phyloP scores from a whole-genome alignment of 2,888 invertebrate genomes.

The Drosophila atripex region DNA sequence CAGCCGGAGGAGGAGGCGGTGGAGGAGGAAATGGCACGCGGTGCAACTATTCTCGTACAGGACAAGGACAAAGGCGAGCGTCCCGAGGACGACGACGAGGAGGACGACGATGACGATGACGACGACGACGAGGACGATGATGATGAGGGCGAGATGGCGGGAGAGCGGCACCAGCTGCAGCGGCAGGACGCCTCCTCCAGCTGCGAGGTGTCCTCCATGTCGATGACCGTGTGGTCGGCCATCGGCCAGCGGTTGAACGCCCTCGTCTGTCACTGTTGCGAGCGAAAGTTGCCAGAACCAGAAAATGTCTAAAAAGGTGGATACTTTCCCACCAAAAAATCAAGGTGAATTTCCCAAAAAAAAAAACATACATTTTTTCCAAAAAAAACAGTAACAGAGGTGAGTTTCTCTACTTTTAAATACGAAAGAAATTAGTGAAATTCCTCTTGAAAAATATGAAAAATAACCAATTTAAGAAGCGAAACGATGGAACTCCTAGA shows the following conservation, averaged over 20 bases:
- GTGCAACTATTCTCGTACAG: background rate
- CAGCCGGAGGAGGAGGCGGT: background rate
- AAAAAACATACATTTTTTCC: background rate
- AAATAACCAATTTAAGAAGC: too few species aligned
- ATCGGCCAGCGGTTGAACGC: conserved; percentile 83
- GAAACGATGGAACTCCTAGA: too few species aligned
- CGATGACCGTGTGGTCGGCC: conserved; percentile 83
- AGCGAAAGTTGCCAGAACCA: conserved; percentile 83
- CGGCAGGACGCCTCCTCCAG: conserved; percentile 77
- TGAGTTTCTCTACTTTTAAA: background rate
- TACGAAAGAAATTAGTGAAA: background rate
- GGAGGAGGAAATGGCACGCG: conserved; percentile 13
- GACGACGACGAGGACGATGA: conserved; percentile 5
- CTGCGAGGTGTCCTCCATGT: conserved; percentile 83
- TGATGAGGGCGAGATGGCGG: conserved; percentile 49
- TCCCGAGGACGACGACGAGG: background rate
- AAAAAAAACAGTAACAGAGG: background rate
- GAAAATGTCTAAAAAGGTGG: conserved; percentile 82
- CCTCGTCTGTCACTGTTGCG: conserved; percentile 83
- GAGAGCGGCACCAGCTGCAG: conserved; percentile 50
- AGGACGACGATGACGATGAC: conserved; percentile 13
- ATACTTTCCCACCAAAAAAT: background rate
- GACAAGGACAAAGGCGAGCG: background rate
- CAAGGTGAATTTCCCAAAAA: background rate
- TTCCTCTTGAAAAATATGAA: background rate